Evolutionary conservation across 2,113 vertebrate species (phyloP), one percentile per base, ranked within the genome.

Genomic region (Ictalurus punctatus): DNA sequence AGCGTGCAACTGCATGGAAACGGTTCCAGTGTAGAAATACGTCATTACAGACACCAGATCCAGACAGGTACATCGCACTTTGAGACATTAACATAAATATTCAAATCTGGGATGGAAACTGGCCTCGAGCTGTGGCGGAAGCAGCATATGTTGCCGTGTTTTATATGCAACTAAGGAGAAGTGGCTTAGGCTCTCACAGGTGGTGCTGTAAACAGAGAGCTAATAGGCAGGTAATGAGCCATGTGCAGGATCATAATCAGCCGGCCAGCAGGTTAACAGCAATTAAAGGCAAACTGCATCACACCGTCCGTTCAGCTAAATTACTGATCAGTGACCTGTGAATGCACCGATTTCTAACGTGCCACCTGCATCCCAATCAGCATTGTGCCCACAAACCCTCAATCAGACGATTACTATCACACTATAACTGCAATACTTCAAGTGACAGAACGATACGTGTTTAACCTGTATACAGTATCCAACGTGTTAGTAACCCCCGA

Each of bases 171-270:
- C 34, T 76, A 84, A 85, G 85, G 79, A 87, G 65, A 84, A 54
- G 78, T 69, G 87, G 48, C 30, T 80, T 9, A 58, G 81, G 40
- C 56, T 37, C 78, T 89, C 74, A 90, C 90, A 88, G 88, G 90
- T 89, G 88, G 81, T 78, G 88, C 81, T 14, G 82, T 89, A 85
- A 84, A 87, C 87, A 74, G 61, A 82, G 34, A 58, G 88, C 83
- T 86, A 90, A 88, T 84, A 85, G 88, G 85, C 74, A 85, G 89
- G 56, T 90, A 89, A 90, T 89, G 80, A 90, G 89, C 63, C 85
- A 30, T 84, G 83, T 10, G 86, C 58, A 87, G 78, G 40, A 69
- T 90, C 82, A 85, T 87, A 78, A 88, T 83, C 84, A 58, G 80
- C 6, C 40, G 58, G 63, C 73, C 76, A 30, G 58, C 44, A 40